Evolutionary conservation across 2,113 vertebrate genomes (phyloP), one percentile per base, ranked within the genome.

Genomic region (Pyxicephalus adspersus): DNA sequence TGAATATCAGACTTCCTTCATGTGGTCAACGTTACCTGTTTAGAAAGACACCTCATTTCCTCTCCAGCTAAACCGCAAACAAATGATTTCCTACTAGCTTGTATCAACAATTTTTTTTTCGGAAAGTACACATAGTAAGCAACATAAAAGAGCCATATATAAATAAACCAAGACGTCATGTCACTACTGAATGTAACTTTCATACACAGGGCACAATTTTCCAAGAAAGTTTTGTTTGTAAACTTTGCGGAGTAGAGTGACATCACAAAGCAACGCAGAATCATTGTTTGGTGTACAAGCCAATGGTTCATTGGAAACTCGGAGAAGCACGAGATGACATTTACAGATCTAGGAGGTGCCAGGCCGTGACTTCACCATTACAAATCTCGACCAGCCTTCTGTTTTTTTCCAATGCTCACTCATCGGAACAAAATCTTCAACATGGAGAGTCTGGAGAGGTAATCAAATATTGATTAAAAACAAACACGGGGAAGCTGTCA

Each of bases 391-490:
- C 38, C 9, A 45, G 38, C 38, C 38, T 13, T 45, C 38, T 45
- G 38, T 45, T 45, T 45, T n/a, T 45, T 45, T 11, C 38, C 38
- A 45, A 45, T 45, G 38, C 38, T 45, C 45, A 52, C 28, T 11
- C 26, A 52, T 26, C 68, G n/a, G 50, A 18, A 50, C 22, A 68
- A 50, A 58, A 23, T 31, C 22, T 52, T 13, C 20, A 23, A 67
- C 18, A 68, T 25, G 22, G 31, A 20, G 19, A 78, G 64, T 51
- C 29, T 58, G 68, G 58, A 19, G n/a, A 51, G 45, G 19, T 72
- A 38, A 72, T 81, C 79, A 81, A 81, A 81, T 81, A 74, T 74
- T 81, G 79, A 81, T 74, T 23, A 26, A 71, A 22, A 75, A 64
- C 34, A 22, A 65, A 74, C n/a, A 61, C 70, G 65, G 26, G 70